These are phyloP conservation scores for Salpingus planirostris DNA, from an alignment of 2,888 invertebrate species.

Conservation along the genomic window DNA sequence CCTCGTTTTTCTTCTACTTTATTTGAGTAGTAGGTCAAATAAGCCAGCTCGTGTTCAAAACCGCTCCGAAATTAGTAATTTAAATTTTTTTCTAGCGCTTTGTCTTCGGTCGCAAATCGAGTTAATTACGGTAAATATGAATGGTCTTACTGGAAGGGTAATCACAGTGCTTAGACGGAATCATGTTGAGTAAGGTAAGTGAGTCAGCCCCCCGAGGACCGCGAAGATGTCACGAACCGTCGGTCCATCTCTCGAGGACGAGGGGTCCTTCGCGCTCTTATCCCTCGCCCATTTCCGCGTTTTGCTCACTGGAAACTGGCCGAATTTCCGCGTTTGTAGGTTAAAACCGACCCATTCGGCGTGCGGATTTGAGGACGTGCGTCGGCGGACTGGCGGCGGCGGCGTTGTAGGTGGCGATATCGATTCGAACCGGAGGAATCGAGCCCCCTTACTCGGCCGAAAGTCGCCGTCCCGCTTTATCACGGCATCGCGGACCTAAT, in stretches of 20 bases:
- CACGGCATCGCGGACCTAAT: constrained; percentile 1
- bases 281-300: no score
- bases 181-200: constrained; percentile 28
- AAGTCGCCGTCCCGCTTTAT: constrained; percentile 2
- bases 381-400: constrained; percentile 33
- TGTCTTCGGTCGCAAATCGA: no score
- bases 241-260: no score
- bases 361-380: constrained; percentile 30
- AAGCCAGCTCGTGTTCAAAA: no score
- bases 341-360: constrained; percentile 22
- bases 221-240: no score
- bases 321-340: constrained; percentile 26
- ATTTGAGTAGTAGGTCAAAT: no score
- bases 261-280: no score
- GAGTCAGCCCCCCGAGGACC: no score
- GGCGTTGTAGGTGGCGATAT: constrained; percentile 15
- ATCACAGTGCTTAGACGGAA: constrained; percentile 41
- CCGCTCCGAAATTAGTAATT: no score
- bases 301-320: constrained; percentile 2
- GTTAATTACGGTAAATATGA: no score
- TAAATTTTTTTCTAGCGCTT: no score
- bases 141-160: constrained; percentile 36
- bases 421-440: constrained; percentile 21
- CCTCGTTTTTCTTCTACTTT: no score
- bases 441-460: constrained; percentile 5